phyloP scores from a whole-genome alignment of 2,113 vertebrate genomes.

The human region GRCh38 chr6:123271501-123272000 shows the following conservation, averaged over 20 bases:
- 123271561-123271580: not conserved
- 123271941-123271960: not conserved
- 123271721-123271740: not conserved
- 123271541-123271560: not conserved
- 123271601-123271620: not conserved
- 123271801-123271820: not conserved
- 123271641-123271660: not conserved
- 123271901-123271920: not conserved
- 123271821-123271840: not conserved
- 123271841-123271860: not conserved
- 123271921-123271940: not conserved
- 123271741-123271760: not conserved
- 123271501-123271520: not conserved
- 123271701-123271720: not conserved
- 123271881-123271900: not conserved
- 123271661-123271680: not conserved
- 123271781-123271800: not conserved
- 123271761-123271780: accelerated
- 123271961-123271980: not conserved
- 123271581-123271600: not conserved
- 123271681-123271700: not conserved
- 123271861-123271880: not conserved
- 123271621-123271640: not conserved
- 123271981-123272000: not conserved
- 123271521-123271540: not conserved